phyloP scores from a whole-genome alignment of 1,140 invertebrate species.

The Lerema accius region DNA sequence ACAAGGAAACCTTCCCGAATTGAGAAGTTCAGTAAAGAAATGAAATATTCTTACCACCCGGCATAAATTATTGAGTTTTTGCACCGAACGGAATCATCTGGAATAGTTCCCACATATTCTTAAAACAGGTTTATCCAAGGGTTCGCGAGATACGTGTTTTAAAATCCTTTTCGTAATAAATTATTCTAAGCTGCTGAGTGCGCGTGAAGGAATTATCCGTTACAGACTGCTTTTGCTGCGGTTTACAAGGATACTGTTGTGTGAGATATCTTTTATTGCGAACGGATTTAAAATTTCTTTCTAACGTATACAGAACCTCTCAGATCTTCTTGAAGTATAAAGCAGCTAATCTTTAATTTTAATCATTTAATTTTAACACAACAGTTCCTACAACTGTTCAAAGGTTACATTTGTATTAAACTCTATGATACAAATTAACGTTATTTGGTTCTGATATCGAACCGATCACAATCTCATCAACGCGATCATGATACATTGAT shows the following conservation, averaged over 20 bases:
- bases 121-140: slow-evolving; percentile 64
- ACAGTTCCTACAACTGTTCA: too few species aligned
- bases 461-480: slow-evolving; percentile 33
- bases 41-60: slow-evolving; percentile 10
- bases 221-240: slow-evolving; percentile 24
- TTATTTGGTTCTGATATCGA: slow-evolving; percentile 3
- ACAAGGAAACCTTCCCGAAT: neutral
- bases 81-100: slow-evolving; percentile 52
- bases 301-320: too few species aligned
- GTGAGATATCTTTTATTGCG: slow-evolving; percentile 17
- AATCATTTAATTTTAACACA: too few species aligned
- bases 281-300: slow-evolving; percentile 3
- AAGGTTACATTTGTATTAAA: slow-evolving; percentile 16
- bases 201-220: slow-evolving; percentile 55
- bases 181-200: slow-evolving; percentile 65
- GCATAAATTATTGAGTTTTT: slow-evolving; percentile 9
- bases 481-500: slow-evolving; percentile 47
- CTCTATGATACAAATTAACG: neutral
- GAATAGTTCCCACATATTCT: slow-evolving; percentile 71
- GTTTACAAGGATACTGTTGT: slow-evolving; percentile 38
- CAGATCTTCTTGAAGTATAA: too few species aligned
- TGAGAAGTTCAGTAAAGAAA: neutral
- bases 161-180: slow-evolving; percentile 75
- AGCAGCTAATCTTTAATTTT: too few species aligned
- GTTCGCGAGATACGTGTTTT: slow-evolving; percentile 65